Base-by-base conservation (phyloP, 2,797 vertebrate species). In the Tadarida brasiliensis region DNA sequence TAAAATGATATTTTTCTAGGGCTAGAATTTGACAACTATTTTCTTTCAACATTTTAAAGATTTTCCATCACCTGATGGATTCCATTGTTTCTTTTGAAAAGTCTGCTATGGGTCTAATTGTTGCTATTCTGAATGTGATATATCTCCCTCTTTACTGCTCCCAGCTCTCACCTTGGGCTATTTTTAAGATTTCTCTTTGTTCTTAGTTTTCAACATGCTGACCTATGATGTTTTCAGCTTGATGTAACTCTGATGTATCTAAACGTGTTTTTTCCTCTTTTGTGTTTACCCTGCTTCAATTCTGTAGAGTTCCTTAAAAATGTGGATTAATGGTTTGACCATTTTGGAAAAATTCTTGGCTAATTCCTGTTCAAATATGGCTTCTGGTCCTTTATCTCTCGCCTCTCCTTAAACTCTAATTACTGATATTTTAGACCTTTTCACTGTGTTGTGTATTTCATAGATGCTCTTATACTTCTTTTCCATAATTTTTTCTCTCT, bases 221-320 rank as follows among this genome's bases (percentile, higher is more conserved):
- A 76, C 11, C 51, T 81, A 10, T 65, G 33, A 67, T 14, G 15
- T 80, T 93, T 91, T 71, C 30, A 59, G 71, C 47, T 47, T 24
- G 2, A 47, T 47, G 22, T 65, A 68, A 74, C 8, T 61, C 24
- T 78, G 24, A 70, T 10, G 8, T 61, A 24, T 24, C 22, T 83
- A 80, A 63, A 73, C 39, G 5, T 57, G 16, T 44, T 15, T 30
- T 63, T 33, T 3, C 2, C 2, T 4, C 54, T 59, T 59, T 47
- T 81, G 12, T 39, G 56, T 86, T 91, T 57, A 91, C 70, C 54
- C 44, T 63, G n/a, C 12, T 91, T 91, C 33, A 17, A 57, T 59
- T 74, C 54, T 89, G n/a, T 30, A 88, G 68, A 68, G 11, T 8
- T 91, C 85, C 19, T 90, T 92, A 73, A 73, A 90, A 71, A 11